Evolutionary conservation across 2,113 vertebrate genomes (phyloP), one percentile per base, ranked within the genome.

Genomic region (Sylvia atricapilla): DNA sequence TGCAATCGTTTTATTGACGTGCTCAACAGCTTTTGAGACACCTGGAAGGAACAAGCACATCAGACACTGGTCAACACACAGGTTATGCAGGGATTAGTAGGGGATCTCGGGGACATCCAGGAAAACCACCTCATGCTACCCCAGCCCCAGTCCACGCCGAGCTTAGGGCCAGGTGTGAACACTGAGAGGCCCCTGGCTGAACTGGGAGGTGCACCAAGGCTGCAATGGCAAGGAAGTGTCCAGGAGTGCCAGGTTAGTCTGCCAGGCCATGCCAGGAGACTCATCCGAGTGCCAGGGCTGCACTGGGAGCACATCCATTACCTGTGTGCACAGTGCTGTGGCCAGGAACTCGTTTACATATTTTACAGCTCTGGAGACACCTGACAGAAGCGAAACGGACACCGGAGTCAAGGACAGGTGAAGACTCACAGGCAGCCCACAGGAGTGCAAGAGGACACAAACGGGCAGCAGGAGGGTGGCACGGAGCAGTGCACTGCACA

Each of bases 1-100:
- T 93, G 99, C 99, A 99, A 99, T 99, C 96, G 98, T 98, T 98
- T 99, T 99, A 99, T 99, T 99, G 99, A 99, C 98, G 99, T 99
- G 98, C 95, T 99, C 99, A 99, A 99, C 99, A 98, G 99, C 99
- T 98, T 99, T 99, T 98, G 98, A 98, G 97, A 99, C 99, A 99
- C 99, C 99, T 99, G 98, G 97, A 99, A 98, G 96, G 98, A 99
- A 99, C 98, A 99, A 99, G 98, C 98, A 99, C 90, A 99, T 96
- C 97, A 91, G 98, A 99, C 98, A 99, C 98, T 97, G 97, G 98
- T 95, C 93, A 97, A 90, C 77, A 82, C 89, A 86, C 97, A 90
- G 97, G 98, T 97, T 96, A 91, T 91, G 96, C 97, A 98, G 97
- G 97, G 95, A 81, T 64, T 91, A 97, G 96, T 97, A 97, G 97